These are phyloP conservation scores for Caenorhabditis wallacei DNA, from an alignment of 2,888 invertebrate genomes.

Conservation along the genomic window DNA sequence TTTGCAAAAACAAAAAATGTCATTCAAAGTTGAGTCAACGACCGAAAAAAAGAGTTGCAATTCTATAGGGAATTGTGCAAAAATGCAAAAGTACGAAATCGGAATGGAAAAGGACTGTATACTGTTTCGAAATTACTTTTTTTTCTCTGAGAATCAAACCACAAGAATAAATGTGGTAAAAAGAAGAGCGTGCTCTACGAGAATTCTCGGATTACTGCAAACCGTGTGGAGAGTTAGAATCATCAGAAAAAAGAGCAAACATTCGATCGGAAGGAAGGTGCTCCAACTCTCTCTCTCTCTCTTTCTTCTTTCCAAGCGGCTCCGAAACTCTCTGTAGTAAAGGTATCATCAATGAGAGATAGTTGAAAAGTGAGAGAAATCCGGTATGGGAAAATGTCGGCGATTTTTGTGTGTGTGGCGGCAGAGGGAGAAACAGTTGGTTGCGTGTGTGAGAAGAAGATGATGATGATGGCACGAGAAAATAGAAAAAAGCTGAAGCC, in stretches of 20 bases:
- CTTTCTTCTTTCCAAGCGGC: not conserved
- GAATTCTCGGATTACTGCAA: conserved; percentile 24
- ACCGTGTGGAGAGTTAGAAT: conserved; percentile 27
- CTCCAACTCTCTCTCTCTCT: conserved; percentile 5
- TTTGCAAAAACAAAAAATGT: conserved; percentile 11
- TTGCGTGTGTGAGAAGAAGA: not conserved
- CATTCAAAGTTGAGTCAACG: conserved; percentile 19
- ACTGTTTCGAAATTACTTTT: too few species aligned
- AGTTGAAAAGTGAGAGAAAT: conserved; percentile 5
- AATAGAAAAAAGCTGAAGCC: not conserved
- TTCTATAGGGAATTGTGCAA: conserved; percentile 3
- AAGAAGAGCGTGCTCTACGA: not conserved
- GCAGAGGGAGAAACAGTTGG: conserved; percentile 17
- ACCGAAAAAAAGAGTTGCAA: conserved; percentile 3
- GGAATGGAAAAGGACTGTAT: not conserved
- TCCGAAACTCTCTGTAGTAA: conserved; percentile 26
- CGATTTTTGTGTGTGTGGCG: conserved; percentile 20
- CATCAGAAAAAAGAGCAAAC: conserved; percentile 43
- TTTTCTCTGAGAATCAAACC: too few species aligned
- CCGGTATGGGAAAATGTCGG: conserved; percentile 5
- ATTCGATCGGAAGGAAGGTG: conserved; percentile 19
- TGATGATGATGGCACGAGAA: not conserved
- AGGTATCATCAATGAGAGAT: conserved; percentile 20
- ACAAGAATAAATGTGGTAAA: not conserved
- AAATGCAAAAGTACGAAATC: not conserved